Evolutionary conservation across 2,113 vertebrate species (phyloP), one percentile per base, ranked within the genome.

Genomic region (Saccopteryx leptura): DNA sequence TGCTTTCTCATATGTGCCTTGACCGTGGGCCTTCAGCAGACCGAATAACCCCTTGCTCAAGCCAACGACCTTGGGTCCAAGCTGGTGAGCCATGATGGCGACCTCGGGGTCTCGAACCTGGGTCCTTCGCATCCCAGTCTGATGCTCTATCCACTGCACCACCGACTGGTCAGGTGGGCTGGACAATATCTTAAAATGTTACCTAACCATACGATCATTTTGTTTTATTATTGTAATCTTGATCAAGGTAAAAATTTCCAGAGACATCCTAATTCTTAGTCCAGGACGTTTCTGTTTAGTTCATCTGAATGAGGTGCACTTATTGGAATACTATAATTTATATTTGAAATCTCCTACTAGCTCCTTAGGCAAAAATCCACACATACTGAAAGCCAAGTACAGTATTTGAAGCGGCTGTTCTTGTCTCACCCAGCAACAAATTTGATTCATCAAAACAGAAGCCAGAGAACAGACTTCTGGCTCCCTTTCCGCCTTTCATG

Each of bases 181-280:
- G 21, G 74, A 86, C 23, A 66, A 8, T 66, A 50, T 71, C 88
- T 66, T 54, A 93, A 89, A 60, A 84, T 69, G 31, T 82, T 81
- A 58, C 9, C 52, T 68, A 61, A 50, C 3, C 3, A 14, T 86
- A 68, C 39, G 39, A 39, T 39, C 39, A 72, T 66, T 74, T 83
- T 24, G 52, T 85, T 21, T 68, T 86, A 17, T 85, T 90, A 50
- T 5, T 68, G 83, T 50, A 78, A 66, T 90, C 31, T 94, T 95
- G 21, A 69, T 33, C 4, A 1, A 79, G 26, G 28, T 74, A 54
- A 68, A 61, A 58, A 65, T 90, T 75, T 93, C 92, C 76, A 58
- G 24, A 91, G 78, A 48, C 4, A 26, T 18, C 10, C 39, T 68
- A 4, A 26, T 84, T 88, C 71, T 87, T 80, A 79, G 17, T 56